phyloP scores from a whole-genome alignment of 1,140 invertebrate species.

The Diploscapter pachys region DNA sequence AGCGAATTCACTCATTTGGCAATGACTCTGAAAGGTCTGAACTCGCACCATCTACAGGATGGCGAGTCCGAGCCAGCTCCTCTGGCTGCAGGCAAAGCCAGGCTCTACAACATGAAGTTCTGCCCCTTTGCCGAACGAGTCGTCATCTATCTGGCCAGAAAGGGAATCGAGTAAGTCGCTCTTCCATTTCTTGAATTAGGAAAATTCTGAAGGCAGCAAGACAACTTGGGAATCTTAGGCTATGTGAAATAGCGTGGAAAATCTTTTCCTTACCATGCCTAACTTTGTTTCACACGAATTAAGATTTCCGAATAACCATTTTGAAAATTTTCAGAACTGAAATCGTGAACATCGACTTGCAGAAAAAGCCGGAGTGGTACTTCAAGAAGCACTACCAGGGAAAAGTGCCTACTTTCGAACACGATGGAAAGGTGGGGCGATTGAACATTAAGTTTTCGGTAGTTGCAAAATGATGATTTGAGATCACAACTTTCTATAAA shows the following conservation, averaged over 20 bases:
- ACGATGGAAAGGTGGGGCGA: conserved; percentile 19
- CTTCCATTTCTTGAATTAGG: no score
- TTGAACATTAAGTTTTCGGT: not conserved
- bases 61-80: conserved; percentile 27
- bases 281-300: not conserved
- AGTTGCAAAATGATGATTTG: not conserved
- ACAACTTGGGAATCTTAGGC: no score
- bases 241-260: not conserved
- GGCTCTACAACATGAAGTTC: conserved; percentile 35
- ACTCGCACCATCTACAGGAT: conserved; percentile 3
- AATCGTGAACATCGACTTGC: conserved; percentile 30
- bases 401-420: conserved; percentile 29
- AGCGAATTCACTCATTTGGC: no score
- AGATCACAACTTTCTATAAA: not conserved
- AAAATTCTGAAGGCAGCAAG: no score
- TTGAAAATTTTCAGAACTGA: conserved; percentile 8
- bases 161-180: conserved; percentile 13
- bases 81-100: conserved; percentile 12
- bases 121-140: conserved; percentile 31
- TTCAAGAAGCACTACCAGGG: conserved; percentile 34
- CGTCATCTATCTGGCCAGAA: conserved; percentile 17
- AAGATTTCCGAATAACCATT: not conserved
- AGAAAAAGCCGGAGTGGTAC: conserved; percentile 34
- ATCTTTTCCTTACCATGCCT: not conserved
- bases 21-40: not conserved